A percentile compares a stretch with the other conserved stretches of the same genome.
Conservation (phyloP, 2,797 vertebrate genomes). For the Microtus agrestis region DNA sequence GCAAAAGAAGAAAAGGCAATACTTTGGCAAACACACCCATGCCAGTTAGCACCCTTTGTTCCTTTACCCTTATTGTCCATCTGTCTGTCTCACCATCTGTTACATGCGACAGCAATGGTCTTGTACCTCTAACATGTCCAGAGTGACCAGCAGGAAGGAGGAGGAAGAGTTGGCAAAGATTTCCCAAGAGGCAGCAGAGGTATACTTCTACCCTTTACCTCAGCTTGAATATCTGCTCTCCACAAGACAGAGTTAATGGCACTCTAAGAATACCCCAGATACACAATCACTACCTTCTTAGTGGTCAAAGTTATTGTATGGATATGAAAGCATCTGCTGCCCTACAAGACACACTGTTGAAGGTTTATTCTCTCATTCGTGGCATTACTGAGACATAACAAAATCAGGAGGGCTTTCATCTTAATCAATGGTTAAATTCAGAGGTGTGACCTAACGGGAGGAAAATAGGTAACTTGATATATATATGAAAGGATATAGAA, state of each 20-base stretch:
- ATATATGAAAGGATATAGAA: no score
- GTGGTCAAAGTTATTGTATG: not conserved
- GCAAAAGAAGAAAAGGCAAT: not conserved
- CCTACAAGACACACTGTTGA: not conserved
- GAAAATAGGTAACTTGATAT: no score
- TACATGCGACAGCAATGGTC: not conserved
- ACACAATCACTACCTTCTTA: not conserved
- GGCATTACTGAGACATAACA: not conserved
- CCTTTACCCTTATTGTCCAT: not conserved
- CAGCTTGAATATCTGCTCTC: not conserved
- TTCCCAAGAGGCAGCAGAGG: not conserved
- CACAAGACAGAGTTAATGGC: no score
- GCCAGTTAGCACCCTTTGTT: not conserved
- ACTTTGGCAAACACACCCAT: not conserved
- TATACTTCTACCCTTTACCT: not conserved
- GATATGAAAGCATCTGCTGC: not conserved
- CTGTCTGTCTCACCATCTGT: not conserved
- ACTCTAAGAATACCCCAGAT: not conserved
- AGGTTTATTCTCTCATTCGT: no score
- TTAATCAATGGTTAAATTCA: not conserved
- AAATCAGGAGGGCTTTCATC: not conserved
- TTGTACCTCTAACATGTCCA: not conserved
- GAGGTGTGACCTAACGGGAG: no score
- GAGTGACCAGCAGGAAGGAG: no score
- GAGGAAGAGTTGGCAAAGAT: not conserved